phyloP scores from a whole-genome alignment of 1,140 invertebrate species.

The Penaeus indicus region DNA sequence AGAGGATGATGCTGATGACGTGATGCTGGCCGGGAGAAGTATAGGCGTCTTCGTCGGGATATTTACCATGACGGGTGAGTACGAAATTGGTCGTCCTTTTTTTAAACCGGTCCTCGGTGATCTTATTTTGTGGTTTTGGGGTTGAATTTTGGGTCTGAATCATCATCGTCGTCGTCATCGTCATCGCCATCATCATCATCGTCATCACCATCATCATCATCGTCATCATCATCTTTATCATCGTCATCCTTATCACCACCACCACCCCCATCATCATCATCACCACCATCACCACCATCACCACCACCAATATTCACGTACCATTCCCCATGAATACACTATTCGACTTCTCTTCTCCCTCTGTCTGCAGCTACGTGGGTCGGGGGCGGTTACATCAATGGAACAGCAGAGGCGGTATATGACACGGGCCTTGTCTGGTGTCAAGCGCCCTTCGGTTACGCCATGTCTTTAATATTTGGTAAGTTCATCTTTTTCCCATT shows the following conservation, averaged over 20 bases:
- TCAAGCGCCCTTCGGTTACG: conserved; percentile 86
- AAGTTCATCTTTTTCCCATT: conserved; percentile 62
- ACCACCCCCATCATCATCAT: background rate
- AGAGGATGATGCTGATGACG: conserved; percentile 76
- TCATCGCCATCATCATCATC: too few species aligned
- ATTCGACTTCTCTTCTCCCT: background rate
- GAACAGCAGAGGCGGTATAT: conserved; percentile 83
- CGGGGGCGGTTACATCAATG: conserved; percentile 87
- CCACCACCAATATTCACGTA: background rate
- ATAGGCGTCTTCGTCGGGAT: conserved; percentile 84
- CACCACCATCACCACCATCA: background rate
- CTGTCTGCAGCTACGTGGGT: conserved; percentile 80
- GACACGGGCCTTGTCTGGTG: conserved; percentile 81
- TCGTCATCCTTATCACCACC: background rate
- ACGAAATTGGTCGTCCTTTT: background rate
- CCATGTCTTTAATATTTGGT: conserved; percentile 82
- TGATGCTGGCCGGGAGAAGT: conserved; percentile 83
- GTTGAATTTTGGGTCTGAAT: too few species aligned
- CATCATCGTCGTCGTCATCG: too few species aligned
- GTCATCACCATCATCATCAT: too few species aligned
- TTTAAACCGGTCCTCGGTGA: background rate
- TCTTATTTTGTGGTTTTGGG: background rate
- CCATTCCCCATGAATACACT: background rate
- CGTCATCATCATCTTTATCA: conserved; percentile 40
- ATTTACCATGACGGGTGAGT: conserved; percentile 82